A percentile compares a stretch with the other conserved stretches of the same genome.
phyloP scores from a whole-genome alignment of 2,113 vertebrate species.

The Periophthalmus modestus region DNA sequence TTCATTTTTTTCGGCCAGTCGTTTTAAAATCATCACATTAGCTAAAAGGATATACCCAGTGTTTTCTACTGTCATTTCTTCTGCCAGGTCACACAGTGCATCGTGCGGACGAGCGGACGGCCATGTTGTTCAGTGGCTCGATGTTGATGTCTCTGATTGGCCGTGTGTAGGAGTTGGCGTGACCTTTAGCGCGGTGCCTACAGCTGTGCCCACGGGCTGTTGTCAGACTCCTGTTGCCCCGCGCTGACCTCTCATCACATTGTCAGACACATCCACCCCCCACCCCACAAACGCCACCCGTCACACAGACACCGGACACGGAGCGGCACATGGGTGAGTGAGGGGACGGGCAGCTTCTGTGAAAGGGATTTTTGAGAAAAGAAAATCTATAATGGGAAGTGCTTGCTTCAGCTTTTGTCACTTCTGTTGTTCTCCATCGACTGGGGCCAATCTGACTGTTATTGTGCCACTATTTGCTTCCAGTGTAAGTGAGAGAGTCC shows the following conservation, averaged over 20 bases:
- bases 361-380: conserved; percentile 27
- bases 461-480: neutral
- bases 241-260: conserved; percentile 45
- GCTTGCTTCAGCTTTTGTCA: conserved; percentile 22
- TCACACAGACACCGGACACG: conserved; percentile 36
- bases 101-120: neutral
- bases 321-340: conserved; percentile 14
- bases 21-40: neutral
- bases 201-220: conserved; percentile 61
- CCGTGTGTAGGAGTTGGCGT: conserved; percentile 33
- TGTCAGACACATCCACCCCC: conserved; percentile 41
- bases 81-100: neutral
- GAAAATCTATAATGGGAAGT: conserved; percentile 26
- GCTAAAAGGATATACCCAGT: neutral
- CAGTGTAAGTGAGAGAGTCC: neutral
- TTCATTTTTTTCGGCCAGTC: neutral
- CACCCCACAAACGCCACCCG: conserved; percentile 40
- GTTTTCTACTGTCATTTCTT: neutral
- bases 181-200: conserved; percentile 64
- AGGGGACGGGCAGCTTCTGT: neutral
- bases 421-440: conserved; percentile 13
- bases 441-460: neutral
- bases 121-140: conserved; percentile 22
- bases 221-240: conserved; percentile 51
- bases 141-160: conserved; percentile 46